Conservation (phyloP, 2,113 vertebrate species). For the Platysteira castanea region DNA sequence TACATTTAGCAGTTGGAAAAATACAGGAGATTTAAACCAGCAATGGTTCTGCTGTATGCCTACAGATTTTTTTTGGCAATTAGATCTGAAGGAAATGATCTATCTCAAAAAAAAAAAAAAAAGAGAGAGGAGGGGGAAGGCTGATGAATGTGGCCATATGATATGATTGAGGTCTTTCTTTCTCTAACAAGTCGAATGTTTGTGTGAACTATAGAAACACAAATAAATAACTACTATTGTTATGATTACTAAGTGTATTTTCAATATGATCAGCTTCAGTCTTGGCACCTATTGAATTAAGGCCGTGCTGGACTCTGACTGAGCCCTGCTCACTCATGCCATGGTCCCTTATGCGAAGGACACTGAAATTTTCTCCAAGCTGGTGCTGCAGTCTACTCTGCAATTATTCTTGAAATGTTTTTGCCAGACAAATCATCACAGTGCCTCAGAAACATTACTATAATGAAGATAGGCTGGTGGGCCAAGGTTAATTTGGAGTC, state of each 20-base stretch:
- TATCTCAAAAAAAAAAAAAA: not conserved
- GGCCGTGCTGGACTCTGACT: not conserved
- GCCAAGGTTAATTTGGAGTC: not conserved
- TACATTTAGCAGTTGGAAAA: constrained; percentile 41
- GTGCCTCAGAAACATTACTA: fast-evolving
- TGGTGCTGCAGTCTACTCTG: not conserved
- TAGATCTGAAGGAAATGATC: constrained; percentile 26
- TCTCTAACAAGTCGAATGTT: not conserved
- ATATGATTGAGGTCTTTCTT: not conserved
- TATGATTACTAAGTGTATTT: not conserved
- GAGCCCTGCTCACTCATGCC: not conserved
- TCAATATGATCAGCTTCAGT: not conserved
- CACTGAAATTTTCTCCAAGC: not conserved
- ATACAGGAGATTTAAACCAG: constrained; percentile 39
- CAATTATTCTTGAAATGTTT: not conserved
- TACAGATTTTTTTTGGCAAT: constrained; percentile 28
- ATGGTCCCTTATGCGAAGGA: fast-evolving
- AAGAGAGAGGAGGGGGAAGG: not conserved
- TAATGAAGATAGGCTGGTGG: not conserved
- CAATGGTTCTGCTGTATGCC: not conserved
- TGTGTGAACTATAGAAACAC: not conserved
- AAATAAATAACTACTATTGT: not conserved
- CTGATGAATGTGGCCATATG: not conserved
- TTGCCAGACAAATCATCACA: not conserved
- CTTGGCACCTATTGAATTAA: not conserved